phyloP scores from a whole-genome alignment of 2,113 vertebrate genomes.

The Pomatostomus ruficeps region DNA sequence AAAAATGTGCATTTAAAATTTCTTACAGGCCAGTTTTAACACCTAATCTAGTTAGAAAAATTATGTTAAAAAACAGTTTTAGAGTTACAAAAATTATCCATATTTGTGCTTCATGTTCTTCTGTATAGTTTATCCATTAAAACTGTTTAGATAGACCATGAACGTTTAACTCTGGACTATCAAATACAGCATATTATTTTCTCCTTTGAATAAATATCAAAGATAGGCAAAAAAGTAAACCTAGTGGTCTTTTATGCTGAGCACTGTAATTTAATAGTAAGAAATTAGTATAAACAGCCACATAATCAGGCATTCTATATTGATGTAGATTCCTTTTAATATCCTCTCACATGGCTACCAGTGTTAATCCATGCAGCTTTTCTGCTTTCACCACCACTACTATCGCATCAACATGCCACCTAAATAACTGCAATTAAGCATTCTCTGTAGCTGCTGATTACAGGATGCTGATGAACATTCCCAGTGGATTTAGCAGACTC shows the following conservation, averaged over 20 bases:
- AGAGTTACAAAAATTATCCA: neutral
- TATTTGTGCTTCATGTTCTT: neutral
- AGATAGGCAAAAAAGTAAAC: neutral
- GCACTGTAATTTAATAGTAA: slow-evolving; percentile 28
- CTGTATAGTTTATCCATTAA: neutral
- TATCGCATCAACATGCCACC: slow-evolving; percentile 73
- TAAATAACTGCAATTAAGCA: slow-evolving; percentile 79
- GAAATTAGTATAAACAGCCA: slow-evolving; percentile 49
- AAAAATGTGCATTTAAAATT: neutral
- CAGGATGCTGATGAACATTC: slow-evolving; percentile 77
- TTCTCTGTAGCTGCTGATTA: slow-evolving; percentile 74
- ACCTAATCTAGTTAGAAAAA: neutral
- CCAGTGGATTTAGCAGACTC: slow-evolving; percentile 70
- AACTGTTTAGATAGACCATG: neutral
- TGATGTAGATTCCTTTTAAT: slow-evolving; percentile 62
- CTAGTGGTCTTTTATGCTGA: neutral
- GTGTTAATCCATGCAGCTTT: slow-evolving; percentile 63
- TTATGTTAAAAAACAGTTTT: neutral
- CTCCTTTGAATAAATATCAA: neutral
- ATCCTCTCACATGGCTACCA: slow-evolving; percentile 35
- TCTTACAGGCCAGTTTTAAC: neutral
- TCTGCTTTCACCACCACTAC: slow-evolving; percentile 62
- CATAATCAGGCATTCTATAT: slow-evolving; percentile 21
- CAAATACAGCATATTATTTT: neutral
- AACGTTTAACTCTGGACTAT: neutral